Evolutionary conservation across 2,797 vertebrate genomes (phyloP).

Genomic region (Carapus acus): DNA sequence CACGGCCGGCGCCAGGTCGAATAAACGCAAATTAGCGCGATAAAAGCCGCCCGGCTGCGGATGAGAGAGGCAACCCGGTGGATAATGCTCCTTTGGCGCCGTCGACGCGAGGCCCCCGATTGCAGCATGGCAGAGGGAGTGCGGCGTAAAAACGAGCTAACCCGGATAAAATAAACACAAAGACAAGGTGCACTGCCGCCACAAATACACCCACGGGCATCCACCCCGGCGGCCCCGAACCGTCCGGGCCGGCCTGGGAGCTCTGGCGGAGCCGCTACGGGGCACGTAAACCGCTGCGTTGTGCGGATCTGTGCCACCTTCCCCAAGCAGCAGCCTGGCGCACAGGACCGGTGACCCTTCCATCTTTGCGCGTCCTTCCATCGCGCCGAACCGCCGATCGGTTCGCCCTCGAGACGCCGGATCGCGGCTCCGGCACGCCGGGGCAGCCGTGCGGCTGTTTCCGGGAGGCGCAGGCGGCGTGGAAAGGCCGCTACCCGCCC

Average conservation of each 20-base stretch:
- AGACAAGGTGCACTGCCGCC: slow-evolving; percentile 51
- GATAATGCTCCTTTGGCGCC: slow-evolving; percentile 90
- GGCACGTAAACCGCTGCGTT: slow-evolving; percentile 71
- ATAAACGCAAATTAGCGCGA: slow-evolving; percentile 81
- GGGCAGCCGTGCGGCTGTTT: slow-evolving; percentile 9
- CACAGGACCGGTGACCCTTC: slow-evolving; percentile 76
- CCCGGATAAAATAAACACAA: slow-evolving; percentile 68
- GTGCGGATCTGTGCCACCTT: slow-evolving; percentile 72
- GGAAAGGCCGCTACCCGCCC: slow-evolving; percentile 50
- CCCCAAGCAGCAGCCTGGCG: slow-evolving; percentile 74
- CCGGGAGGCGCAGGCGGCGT: slow-evolving; percentile 17
- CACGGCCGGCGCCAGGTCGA: slow-evolving; percentile 81
- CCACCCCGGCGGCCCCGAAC: slow-evolving; percentile 15
- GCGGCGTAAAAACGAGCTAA: slow-evolving; percentile 78
- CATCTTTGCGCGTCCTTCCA: slow-evolving; percentile 81
- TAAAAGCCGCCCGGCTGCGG: slow-evolving; percentile 89
- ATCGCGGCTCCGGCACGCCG: slow-evolving; percentile 33
- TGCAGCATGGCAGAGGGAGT: slow-evolving; percentile 77
- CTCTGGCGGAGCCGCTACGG: slow-evolving; percentile 17
- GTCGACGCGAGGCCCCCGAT: slow-evolving; percentile 79
- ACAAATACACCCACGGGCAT: slow-evolving; percentile 34
- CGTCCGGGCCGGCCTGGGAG: slow-evolving; percentile 12
- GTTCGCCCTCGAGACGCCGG: slow-evolving; percentile 4
- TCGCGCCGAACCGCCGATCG: slow-evolving; percentile 31
- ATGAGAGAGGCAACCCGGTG: slow-evolving; percentile 86